A percentile compares a stretch with the other conserved stretches of the same genome.
Conservation (phyloP, 2,113 vertebrate species). For the Pogonocichla stellata region DNA sequence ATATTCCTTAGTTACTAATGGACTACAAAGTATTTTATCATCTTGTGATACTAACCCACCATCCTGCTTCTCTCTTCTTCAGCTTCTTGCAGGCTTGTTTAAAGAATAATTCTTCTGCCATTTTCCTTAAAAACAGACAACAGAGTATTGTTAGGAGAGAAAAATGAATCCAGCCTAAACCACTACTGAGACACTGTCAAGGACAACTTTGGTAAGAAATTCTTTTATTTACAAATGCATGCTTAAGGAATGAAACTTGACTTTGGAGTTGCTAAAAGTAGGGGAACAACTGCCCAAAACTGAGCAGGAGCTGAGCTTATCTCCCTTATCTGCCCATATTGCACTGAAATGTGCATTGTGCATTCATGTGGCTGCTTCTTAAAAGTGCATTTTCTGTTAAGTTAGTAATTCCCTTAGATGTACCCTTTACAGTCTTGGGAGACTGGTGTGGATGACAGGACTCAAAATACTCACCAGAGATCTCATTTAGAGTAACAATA, state of each 20-base stretch:
- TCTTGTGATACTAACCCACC: background rate
- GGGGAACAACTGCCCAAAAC: background rate
- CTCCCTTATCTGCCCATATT: background rate
- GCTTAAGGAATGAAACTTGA: background rate
- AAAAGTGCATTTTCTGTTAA: background rate
- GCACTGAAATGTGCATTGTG: background rate
- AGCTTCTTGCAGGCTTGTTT: background rate
- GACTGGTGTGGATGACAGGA: background rate
- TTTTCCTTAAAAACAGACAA: background rate
- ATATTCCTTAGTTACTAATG: conserved; percentile 9
- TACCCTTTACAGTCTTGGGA: background rate
- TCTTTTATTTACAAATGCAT: background rate
- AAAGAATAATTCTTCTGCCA: background rate
- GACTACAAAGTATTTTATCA: background rate
- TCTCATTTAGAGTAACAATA: background rate
- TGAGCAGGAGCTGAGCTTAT: background rate
- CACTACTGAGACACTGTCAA: background rate
- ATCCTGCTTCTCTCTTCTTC: background rate
- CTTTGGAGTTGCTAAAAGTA: background rate
- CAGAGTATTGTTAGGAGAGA: background rate
- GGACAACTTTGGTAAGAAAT: background rate
- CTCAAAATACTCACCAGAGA: background rate
- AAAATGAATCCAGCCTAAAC: background rate
- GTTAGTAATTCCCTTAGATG: background rate
- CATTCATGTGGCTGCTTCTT: background rate